Evolutionary conservation across 2,113 vertebrate genomes (phyloP), one percentile per base, ranked within the genome.

Genomic region (Bos indicus): DNA sequence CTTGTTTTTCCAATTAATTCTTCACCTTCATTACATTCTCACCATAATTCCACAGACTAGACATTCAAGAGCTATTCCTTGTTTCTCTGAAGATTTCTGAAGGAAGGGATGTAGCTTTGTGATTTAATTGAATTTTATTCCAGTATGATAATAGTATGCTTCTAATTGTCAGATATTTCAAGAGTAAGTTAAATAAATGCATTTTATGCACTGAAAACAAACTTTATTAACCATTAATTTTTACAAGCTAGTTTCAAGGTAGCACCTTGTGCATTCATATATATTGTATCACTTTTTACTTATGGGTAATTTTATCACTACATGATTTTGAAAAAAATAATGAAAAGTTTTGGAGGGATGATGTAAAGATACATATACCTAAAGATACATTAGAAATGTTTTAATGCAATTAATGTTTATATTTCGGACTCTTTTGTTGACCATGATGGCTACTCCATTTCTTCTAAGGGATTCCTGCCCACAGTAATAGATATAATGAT

Each of bases 1-100:
- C 92, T 94, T 96, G n/a, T 25, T 91, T 97, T 95, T 88, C 87
- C 46, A 95, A 85, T 95, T 94, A 98, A 59, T 96, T 95, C 19
- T 81, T 85, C 7, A 74, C 26, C 6, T 57, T 82, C 19, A 84
- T 94, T 93, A 26, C 88, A 89, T 36, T 94, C n/a, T 93, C 52
- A 57, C 26, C 36, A 93, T 64, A 81, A 88, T 62, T 94, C 15
- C 81, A 54, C 23, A 88, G 94, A 95, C 11, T 77, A 36, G 21
- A 91, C 48, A 33, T 86, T 97, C 26, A 74, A 88, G 71, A 82
- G 43, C 23, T 78, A 3, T 89, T 94, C 96, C 21, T 89, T 67
- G 10, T 51, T 95, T 96, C 54, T 88, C 14, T 59, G 17, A 91
- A 28, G 51, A 13, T 94, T 82, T 93, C 43, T 91, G 56, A 14